Evolutionary conservation across 2,888 invertebrate species (phyloP).

Genomic region (Amaurobius ferox): DNA sequence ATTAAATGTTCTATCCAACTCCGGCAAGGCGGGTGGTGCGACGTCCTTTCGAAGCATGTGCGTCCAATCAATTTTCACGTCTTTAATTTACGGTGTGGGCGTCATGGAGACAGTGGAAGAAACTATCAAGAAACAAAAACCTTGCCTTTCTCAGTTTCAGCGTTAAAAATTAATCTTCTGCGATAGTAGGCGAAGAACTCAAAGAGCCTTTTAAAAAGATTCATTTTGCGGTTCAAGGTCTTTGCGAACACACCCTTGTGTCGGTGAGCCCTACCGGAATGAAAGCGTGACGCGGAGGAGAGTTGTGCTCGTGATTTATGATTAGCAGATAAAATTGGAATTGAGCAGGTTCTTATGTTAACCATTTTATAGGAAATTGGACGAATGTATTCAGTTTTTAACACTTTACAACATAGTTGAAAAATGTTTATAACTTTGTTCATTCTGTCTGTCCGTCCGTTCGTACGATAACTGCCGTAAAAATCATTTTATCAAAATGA

Average conservation of each 20-base stretch:
- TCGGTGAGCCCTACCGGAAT: background rate
- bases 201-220: too few relatives aligned
- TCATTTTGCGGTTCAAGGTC: background rate
- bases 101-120: background rate
- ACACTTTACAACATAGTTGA: too few relatives aligned
- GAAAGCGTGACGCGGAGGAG: background rate
- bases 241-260: background rate
- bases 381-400: too few relatives aligned
- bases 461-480: too few relatives aligned
- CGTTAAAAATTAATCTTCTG: constrained; percentile 8
- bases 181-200: constrained; percentile 9
- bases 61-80: constrained; percentile 9
- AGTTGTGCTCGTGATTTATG: background rate
- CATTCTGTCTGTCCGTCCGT: too few relatives aligned
- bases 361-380: too few relatives aligned
- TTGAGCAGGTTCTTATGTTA: too few relatives aligned
- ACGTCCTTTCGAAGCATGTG: background rate
- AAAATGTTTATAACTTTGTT: too few relatives aligned
- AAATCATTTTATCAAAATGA: too few relatives aligned
- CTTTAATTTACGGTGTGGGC: constrained; percentile 9
- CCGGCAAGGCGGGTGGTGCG: background rate
- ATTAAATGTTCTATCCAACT: too few relatives aligned
- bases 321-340: too few relatives aligned
- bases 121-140: background rate
- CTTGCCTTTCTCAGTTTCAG: background rate